Percentiles rank a stretch among this genome's conserved stretches.
Evolutionary conservation across 1,140 invertebrate species (phyloP).

Genomic region (Drosophila nebulosa): DNA sequence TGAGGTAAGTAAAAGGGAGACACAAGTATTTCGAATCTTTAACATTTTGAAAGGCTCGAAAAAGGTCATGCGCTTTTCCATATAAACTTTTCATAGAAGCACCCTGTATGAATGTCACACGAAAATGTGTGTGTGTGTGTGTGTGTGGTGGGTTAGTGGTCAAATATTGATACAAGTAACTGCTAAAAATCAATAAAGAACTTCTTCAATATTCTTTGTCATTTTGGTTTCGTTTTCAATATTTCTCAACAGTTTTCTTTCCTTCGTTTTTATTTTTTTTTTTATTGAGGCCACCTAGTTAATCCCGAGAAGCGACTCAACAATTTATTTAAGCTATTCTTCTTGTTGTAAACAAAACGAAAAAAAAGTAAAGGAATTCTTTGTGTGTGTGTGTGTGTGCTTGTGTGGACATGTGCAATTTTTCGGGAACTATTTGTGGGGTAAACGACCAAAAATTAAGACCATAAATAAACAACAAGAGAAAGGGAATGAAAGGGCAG

Average conservation of each 20-base stretch:
- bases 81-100: no score
- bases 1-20: no score
- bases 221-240: not conserved
- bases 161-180: not conserved
- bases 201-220: not conserved
- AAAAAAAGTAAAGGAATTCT: not conserved
- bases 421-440: constrained; percentile 71
- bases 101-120: no score
- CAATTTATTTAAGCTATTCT: not conserved
- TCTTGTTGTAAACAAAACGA: not conserved
- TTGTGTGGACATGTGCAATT: constrained; percentile 73
- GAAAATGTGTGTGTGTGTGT: no score
- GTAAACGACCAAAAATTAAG: constrained; percentile 68
- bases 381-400: constrained; percentile 1
- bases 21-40: no score
- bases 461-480: constrained; percentile 59
- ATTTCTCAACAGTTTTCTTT: not conserved
- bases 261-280: not conserved
- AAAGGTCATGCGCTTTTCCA: no score
- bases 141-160: no score
- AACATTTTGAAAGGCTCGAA: no score
- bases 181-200: not conserved
- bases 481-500: not conserved
- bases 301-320: constrained; percentile 23
- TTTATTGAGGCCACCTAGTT: constrained; percentile 29